Conservation (phyloP, 2,113 vertebrate genomes). For the Malurus alboscapulatus region DNA sequence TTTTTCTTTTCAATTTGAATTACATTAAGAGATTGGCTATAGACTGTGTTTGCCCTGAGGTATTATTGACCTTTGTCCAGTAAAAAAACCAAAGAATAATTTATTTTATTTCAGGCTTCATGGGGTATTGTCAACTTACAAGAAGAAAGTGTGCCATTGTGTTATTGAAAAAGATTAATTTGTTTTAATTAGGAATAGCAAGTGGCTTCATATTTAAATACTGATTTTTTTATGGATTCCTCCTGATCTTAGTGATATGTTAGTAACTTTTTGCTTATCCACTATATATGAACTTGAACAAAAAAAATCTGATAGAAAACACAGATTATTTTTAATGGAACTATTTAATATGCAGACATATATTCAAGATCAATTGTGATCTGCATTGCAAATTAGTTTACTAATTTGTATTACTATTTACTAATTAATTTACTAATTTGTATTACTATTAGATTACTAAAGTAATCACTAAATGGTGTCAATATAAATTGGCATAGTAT, state of each 20-base stretch:
- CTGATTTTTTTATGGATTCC: not conserved
- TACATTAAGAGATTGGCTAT: not conserved
- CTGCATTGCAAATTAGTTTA: not conserved
- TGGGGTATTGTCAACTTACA: not conserved
- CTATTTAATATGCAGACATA: not conserved
- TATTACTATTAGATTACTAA: not conserved
- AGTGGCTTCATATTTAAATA: not conserved
- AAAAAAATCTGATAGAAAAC: not conserved
- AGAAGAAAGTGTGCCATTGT: not conserved
- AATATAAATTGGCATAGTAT: not conserved
- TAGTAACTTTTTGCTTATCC: not conserved
- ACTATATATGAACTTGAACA: not conserved
- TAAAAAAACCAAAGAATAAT: conserved; percentile 11
- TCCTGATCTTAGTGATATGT: not conserved
- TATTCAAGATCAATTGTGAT: not conserved
- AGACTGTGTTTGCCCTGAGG: not conserved
- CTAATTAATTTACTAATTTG: not conserved
- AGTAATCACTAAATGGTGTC: not conserved
- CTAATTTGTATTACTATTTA: not conserved
- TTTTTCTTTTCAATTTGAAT: not conserved
- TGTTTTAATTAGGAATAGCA: not conserved
- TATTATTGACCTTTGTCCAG: conserved; percentile 1
- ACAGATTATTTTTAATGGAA: not conserved
- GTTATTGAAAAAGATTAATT: conserved; percentile 8
- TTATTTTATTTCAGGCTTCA: conserved; percentile 9